Evolutionary conservation across 2,888 invertebrate genomes (phyloP), one percentile per base, ranked within the genome.

Genomic region (Chydorus sphaericus): DNA sequence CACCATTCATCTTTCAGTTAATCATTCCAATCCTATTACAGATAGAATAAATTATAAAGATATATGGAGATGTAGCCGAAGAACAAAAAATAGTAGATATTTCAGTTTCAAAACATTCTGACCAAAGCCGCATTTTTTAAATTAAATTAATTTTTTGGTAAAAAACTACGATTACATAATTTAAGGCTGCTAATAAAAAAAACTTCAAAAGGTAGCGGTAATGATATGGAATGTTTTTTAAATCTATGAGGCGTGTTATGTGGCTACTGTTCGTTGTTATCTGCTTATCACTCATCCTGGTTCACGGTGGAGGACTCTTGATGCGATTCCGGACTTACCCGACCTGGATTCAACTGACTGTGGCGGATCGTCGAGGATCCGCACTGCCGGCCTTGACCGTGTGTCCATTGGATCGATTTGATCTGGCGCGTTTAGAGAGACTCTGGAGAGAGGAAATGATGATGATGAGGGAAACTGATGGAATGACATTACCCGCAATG

Each of bases 331-430:
- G 23, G 8, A 36, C 36, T 8, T 52, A 52, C 36, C 52, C 52
- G 36, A 52, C 36, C 5, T 20, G 52, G 3, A 26, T 52, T 26
- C 52, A 52, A n/a, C 10, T 52, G 2, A 33, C 33, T 26, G 52
- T 52, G 10, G 33, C 52, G 11, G 36, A 52, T 37, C 31, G 36
- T 3, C 36, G 33, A 11, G 36, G 52, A 8, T 36, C 36, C 14
- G 37, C 52, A n/a, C 36, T 52, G 16, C 52, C 52, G 36, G 52
- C 52, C 20, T 18, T 52, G 10, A 52, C 52, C 20, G 36, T 52
- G 10, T 52, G 52, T 23, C 36, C 52, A 5, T 23, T 36, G 16
- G 36, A 31, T 31, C 52, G 52, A 26, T 52, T 52, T n/a, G 52
- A 52, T 11, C 10, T 52, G 36, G 18, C 18, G 10, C 31, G 52